Percentiles rank a stretch among this genome's conserved stretches.
Evolutionary conservation across 2,888 invertebrate species (phyloP).

Genomic region (Drosophila ezoana): DNA sequence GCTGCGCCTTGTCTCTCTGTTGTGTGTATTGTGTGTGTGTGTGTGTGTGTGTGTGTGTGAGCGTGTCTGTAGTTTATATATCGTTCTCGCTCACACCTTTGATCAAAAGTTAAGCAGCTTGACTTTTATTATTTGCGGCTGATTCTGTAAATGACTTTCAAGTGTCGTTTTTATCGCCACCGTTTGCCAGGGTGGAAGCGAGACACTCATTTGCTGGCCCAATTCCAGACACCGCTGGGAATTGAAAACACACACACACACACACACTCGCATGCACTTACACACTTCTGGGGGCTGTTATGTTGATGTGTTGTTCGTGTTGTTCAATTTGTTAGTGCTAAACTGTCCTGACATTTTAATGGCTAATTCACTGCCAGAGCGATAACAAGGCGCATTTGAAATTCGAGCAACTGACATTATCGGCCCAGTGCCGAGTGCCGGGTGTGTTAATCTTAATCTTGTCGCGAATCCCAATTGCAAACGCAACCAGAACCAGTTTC

Average conservation of each 20-base stretch:
- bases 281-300: slow-evolving; percentile 7
- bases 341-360: slow-evolving; percentile 66
- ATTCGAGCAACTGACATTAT: slow-evolving; percentile 58
- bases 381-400: slow-evolving; percentile 56
- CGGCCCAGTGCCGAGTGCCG: slow-evolving; percentile 17
- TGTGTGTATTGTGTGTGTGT: slow-evolving; percentile 5
- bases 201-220: slow-evolving; percentile 33
- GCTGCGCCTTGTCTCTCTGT: slow-evolving; percentile 37
- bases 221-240: slow-evolving; percentile 55
- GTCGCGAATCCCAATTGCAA: slow-evolving; percentile 67
- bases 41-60: slow-evolving; percentile 3
- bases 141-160: slow-evolving; percentile 75
- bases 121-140: slow-evolving; percentile 80
- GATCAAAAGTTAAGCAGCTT: slow-evolving; percentile 70
- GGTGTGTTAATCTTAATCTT: slow-evolving; percentile 70
- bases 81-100: slow-evolving; percentile 43
- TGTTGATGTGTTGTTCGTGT: slow-evolving; percentile 30
- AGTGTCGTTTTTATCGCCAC: slow-evolving; percentile 63
- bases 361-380: slow-evolving; percentile 52
- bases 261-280: slow-evolving; percentile 6
- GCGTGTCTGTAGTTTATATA: slow-evolving; percentile 5
- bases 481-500: slow-evolving; percentile 60
- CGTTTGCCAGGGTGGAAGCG: slow-evolving; percentile 48
- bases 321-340: slow-evolving; percentile 60
- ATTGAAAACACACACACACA: slow-evolving; percentile 33